Percentiles rank a stretch among this genome's conserved stretches.
Evolutionary conservation across 2,888 invertebrate species (phyloP).

Genomic region (Mactromeris polynyma): DNA sequence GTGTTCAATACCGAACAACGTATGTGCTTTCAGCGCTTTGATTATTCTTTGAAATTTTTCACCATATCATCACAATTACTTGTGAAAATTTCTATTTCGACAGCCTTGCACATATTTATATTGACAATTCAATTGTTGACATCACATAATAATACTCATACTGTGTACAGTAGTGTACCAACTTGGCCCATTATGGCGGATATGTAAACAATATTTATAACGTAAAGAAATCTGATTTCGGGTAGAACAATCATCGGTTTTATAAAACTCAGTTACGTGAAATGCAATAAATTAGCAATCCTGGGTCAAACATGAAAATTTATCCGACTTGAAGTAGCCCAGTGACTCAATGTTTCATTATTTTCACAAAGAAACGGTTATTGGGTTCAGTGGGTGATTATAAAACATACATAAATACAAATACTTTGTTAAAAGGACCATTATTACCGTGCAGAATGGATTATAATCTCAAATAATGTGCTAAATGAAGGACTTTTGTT

Average conservation of each 20-base stretch:
- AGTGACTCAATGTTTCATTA: slow-evolving; percentile 16
- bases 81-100: too few relatives aligned
- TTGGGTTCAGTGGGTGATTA: slow-evolving; percentile 27
- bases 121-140: too few relatives aligned
- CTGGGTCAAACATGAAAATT: background rate
- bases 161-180: too few relatives aligned
- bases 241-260: slow-evolving; percentile 13
- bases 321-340: background rate
- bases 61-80: too few relatives aligned
- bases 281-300: slow-evolving; percentile 11
- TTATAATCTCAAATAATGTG: slow-evolving; percentile 59
- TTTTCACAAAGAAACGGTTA: slow-evolving; percentile 26
- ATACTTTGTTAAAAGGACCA: slow-evolving; percentile 53
- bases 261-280: slow-evolving; percentile 25
- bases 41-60: too few relatives aligned
- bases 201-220: background rate
- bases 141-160: too few relatives aligned
- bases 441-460: slow-evolving; percentile 47
- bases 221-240: background rate
- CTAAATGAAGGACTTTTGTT: slow-evolving; percentile 60
- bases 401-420: slow-evolving; percentile 41
- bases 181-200: too few relatives aligned
- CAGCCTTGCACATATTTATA: too few relatives aligned
- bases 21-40: too few relatives aligned
- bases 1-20: too few relatives aligned